These are phyloP conservation scores for Megalops atlanticus DNA, from an alignment of 2,113 vertebrate genomes.

Conservation along the genomic window DNA sequence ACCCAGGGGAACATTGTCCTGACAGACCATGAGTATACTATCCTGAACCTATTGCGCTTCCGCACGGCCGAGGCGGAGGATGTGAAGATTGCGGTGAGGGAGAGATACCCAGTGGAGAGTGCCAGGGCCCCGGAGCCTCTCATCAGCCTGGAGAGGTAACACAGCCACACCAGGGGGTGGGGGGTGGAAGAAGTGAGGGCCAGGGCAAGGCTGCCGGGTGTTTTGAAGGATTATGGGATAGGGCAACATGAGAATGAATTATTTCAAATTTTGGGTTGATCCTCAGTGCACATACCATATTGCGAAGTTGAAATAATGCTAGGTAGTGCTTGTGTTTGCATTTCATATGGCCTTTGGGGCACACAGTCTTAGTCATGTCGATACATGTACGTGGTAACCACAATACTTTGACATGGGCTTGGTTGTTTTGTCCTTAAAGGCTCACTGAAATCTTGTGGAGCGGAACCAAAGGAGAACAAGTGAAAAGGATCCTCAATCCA, in stretches of 20 bases:
- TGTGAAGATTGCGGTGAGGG: constrained; percentile 91
- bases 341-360: neutral
- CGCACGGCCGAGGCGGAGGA: constrained; percentile 86
- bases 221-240: neutral
- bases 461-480: constrained; percentile 81
- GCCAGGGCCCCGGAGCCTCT: constrained; percentile 77
- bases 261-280: neutral
- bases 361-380: neutral
- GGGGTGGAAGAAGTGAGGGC: neutral
- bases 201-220: neutral
- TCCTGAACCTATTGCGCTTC: constrained; percentile 93
- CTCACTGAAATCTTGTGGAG: constrained; percentile 80
- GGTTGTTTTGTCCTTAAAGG: constrained; percentile 58
- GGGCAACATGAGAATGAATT: neutral
- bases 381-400: neutral
- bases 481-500: constrained; percentile 90
- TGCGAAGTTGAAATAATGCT: too few relatives aligned
- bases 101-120: constrained; percentile 84
- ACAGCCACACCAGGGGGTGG: neutral
- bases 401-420: neutral
- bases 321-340: neutral
- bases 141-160: constrained; percentile 80
- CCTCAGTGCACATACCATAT: too few relatives aligned
- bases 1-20: constrained; percentile 91
- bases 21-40: constrained; percentile 85